Conservation (phyloP, 2,888 invertebrate genomes). For the Lobophora halterata region DNA sequence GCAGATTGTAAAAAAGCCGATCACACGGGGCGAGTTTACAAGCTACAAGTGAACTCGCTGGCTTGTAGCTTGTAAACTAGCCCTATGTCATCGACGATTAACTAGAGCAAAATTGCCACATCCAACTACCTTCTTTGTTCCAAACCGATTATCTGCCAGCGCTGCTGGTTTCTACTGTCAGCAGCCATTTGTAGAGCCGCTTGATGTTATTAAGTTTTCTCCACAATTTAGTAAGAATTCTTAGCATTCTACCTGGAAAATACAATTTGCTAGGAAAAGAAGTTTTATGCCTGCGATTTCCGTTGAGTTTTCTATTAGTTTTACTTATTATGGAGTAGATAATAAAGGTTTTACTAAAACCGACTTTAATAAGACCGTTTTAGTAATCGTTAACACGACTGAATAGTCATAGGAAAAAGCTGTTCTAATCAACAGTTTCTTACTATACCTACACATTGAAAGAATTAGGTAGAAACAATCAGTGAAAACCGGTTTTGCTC, state of each 20-base stretch:
- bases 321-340: too few species aligned
- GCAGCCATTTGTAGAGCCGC: constrained; percentile 45
- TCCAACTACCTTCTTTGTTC: constrained; percentile 24
- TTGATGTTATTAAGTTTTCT: constrained; percentile 61
- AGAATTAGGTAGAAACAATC: too few species aligned
- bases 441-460: too few species aligned
- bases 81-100: not conserved
- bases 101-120: constrained; percentile 23
- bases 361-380: too few species aligned
- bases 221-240: constrained; percentile 59
- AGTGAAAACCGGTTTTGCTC: constrained; percentile 11
- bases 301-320: constrained; percentile 2
- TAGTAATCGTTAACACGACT: too few species aligned
- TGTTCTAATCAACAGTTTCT: too few species aligned
- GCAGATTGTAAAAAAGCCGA: too few species aligned
- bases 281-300: constrained; percentile 5
- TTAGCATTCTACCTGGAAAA: constrained; percentile 39
- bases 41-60: too few species aligned
- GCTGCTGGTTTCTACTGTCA: constrained; percentile 40
- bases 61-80: too few species aligned
- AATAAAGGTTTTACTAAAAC: too few species aligned
- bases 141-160: constrained; percentile 23
- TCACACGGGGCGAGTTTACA: too few species aligned
- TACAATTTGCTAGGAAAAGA: constrained; percentile 1
- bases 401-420: too few species aligned